phyloP scores from a whole-genome alignment of 2,113 vertebrate genomes.

The Pao palembangensis region DNA sequence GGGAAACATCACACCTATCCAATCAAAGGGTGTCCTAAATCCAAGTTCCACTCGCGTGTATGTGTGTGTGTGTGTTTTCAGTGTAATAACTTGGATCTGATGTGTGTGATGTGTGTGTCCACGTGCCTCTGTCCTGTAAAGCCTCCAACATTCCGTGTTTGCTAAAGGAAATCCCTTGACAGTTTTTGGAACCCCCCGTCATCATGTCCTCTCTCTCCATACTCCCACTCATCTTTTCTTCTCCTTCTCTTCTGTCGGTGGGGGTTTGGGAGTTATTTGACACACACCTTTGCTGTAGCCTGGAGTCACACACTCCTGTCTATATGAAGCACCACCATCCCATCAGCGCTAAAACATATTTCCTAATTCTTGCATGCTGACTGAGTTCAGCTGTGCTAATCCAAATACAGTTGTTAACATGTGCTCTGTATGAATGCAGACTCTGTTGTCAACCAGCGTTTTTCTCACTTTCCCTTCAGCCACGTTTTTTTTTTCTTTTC shows the following conservation, averaged over 20 bases:
- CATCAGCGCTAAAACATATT: too few species aligned
- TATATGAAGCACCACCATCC: not conserved
- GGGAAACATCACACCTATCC: conserved; percentile 51
- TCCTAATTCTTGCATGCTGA: too few species aligned
- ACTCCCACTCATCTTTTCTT: conserved; percentile 38
- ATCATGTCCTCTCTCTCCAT: conserved; percentile 31
- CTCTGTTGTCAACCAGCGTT: not conserved
- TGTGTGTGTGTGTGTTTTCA: conserved; percentile 41
- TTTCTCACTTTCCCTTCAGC: conserved; percentile 36
- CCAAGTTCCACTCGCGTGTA: conserved; percentile 53
- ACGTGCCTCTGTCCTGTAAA: conserved; percentile 18
- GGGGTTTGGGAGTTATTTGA: conserved; percentile 66
- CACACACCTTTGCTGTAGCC: conserved; percentile 62
- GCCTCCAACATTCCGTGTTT: conserved; percentile 58
- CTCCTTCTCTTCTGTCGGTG: conserved; percentile 54
- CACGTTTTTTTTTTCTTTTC: conserved; percentile 29
- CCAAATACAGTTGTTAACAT: too few species aligned
- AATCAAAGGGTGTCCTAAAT: conserved; percentile 64
- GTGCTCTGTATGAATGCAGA: too few species aligned
- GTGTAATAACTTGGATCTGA: conserved; percentile 16
- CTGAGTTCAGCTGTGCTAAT: too few species aligned
- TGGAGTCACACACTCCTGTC: conserved; percentile 38
- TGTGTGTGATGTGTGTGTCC: conserved; percentile 19
- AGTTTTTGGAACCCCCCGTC: conserved; percentile 63
- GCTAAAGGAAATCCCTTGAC: conserved; percentile 73